Evolutionary conservation across 37 sponge, comb jelly and placozoan species (phyloP).

Genomic region (Spongia lamella): DNA sequence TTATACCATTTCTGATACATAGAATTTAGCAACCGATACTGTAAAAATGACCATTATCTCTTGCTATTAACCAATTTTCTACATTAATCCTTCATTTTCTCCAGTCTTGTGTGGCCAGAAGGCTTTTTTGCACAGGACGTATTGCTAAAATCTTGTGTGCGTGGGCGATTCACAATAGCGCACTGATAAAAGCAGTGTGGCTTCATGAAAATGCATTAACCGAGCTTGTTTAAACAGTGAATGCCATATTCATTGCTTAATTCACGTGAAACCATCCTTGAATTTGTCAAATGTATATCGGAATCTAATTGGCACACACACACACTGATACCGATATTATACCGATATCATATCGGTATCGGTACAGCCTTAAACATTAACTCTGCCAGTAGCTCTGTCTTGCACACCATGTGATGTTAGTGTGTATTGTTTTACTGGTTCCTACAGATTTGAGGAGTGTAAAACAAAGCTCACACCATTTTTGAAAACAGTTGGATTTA

Average conservation of each 20-base stretch:
- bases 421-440: not conserved
- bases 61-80: too few species aligned
- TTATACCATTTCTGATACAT: too few species aligned
- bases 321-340: not conserved
- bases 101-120: too few species aligned
- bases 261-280: not conserved
- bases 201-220: too few species aligned
- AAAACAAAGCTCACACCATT: constrained; percentile 88
- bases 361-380: not conserved
- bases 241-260: not conserved
- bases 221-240: too few species aligned
- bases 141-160: not conserved
- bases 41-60: too few species aligned
- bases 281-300: not conserved
- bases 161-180: not conserved
- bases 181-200: not conserved
- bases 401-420: not conserved
- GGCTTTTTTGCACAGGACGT: too few species aligned
- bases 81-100: too few species aligned
- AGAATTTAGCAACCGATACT: too few species aligned
- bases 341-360: too few species aligned
- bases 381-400: too few species aligned
- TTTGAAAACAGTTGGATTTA: constrained; percentile 96
- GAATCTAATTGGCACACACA: too few species aligned
- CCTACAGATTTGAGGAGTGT: constrained; percentile 90